Conservation (phyloP, 2,888 invertebrate species). For the Acheta domesticus region DNA sequence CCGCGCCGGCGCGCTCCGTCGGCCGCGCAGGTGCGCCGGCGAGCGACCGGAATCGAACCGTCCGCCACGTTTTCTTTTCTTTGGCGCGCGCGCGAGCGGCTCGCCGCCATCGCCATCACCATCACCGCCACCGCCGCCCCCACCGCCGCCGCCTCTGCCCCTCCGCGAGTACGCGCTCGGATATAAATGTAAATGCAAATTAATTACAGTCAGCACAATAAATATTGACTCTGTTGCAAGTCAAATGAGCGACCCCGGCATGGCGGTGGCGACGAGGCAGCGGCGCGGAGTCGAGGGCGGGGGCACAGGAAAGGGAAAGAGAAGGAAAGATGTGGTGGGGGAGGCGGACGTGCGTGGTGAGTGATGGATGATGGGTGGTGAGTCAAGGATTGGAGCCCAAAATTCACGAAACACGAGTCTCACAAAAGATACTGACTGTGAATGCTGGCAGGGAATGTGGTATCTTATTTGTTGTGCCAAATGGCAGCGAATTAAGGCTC, state of each 20-base stretch:
- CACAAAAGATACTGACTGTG: no score
- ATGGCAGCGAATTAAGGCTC: no score
- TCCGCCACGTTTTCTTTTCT: not conserved
- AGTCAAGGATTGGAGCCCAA: no score
- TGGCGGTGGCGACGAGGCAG: not conserved
- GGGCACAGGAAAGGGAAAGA: not conserved
- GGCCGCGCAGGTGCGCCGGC: no score
- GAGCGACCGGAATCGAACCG: not conserved
- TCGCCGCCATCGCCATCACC: not conserved
- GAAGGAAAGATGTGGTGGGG: no score
- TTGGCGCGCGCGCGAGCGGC: not conserved
- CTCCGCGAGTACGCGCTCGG: not conserved
- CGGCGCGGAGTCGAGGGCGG: not conserved
- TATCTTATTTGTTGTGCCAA: no score
- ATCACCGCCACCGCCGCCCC: not conserved
- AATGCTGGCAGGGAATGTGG: no score
- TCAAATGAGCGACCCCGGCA: not conserved
- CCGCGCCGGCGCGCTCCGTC: not conserved
- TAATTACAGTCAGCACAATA: slow-evolving; percentile 18
- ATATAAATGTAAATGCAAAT: not conserved
- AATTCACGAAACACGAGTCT: no score
- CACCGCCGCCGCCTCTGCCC: not conserved
- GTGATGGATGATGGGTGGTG: no score
- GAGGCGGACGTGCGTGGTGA: no score
- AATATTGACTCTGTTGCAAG: slow-evolving; percentile 9